Base-by-base conservation (phyloP, 2,888 invertebrate species). In the Plebejus melissa region DNA sequence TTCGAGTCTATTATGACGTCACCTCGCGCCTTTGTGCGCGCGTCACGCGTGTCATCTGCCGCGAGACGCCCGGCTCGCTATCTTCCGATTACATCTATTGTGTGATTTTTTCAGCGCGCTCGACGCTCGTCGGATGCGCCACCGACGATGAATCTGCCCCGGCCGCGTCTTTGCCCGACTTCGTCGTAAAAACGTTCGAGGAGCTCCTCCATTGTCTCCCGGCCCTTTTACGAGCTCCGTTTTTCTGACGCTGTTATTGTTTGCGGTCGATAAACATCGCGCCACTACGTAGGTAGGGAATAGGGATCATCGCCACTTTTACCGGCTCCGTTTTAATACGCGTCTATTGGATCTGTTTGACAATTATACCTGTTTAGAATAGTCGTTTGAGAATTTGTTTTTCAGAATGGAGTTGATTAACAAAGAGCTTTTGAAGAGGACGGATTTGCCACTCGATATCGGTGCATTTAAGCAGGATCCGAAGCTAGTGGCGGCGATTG, bases 1-100 rank as follows among this genome's bases (percentile, higher is more conserved):
- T 93, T 92, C 93, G 93, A 91, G 86, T 90, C 90, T 91, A 93
- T 93, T 93, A 93, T 93, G 93, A 93, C 93, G 93, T 93, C 92
- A 93, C 88, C 93, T 93, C 90, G 90, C 93, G 92, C 92, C 87
- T 92, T 93, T 93, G 93, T 93, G 87, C 86, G 89, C 86, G 88
- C 92, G 91, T 93, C 92, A 92, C 89, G 84, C 91, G 89, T 93
- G 93, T 93, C 93, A 93, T 93, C 93, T 93, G 93, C 92, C 91
- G 91, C 87, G 89, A 93, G 93, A 92, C 93, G 93, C 92, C 90
- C 91, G 90, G 89, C 88, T 85, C 86, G 77, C 93, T 92, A 92
- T 93, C 91, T 90, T 88, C 87, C 92, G 92, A 91, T 93, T 91
- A 90, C 87, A 93, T 92, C 93, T 92, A 90, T 92, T 92, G 91